A percentile compares a stretch with the other conserved stretches of the same genome.
phyloP scores from a whole-genome alignment of 2,113 vertebrate genomes.

The Myotis lucifugus region DNA sequence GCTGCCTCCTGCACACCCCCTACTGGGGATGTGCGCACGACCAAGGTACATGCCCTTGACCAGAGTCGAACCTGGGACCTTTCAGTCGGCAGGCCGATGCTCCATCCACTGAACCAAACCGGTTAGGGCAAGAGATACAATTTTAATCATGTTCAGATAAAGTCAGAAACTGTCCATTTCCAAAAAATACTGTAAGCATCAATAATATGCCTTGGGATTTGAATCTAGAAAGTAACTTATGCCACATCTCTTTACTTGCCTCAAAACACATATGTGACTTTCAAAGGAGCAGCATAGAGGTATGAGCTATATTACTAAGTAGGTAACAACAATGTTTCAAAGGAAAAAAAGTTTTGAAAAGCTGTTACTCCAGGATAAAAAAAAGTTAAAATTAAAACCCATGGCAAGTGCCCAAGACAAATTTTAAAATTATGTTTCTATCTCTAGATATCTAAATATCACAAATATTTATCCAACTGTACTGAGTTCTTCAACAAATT shows the following conservation, averaged over 20 bases:
- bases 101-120: no score
- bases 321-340: background rate
- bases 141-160: slow-evolving; percentile 4
- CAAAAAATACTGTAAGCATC: background rate
- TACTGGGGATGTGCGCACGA: no score
- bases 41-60: no score
- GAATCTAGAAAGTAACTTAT: background rate
- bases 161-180: slow-evolving; percentile 3
- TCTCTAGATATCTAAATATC: background rate
- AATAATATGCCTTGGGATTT: background rate
- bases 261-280: background rate
- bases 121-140: background rate
- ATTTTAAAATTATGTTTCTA: background rate
- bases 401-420: background rate
- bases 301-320: background rate
- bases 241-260: background rate
- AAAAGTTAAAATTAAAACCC: background rate
- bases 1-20: no score
- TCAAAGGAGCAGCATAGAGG: background rate
- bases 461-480: slow-evolving; percentile 39
- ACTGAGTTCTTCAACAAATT: background rate
- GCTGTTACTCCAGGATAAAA: background rate
- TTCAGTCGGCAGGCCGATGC: no score
- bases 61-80: no score
- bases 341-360: background rate